Percentiles rank a stretch among this genome's conserved stretches.
phyloP scores from a whole-genome alignment of 2,797 vertebrate species.

The Potorous gilbertii region DNA sequence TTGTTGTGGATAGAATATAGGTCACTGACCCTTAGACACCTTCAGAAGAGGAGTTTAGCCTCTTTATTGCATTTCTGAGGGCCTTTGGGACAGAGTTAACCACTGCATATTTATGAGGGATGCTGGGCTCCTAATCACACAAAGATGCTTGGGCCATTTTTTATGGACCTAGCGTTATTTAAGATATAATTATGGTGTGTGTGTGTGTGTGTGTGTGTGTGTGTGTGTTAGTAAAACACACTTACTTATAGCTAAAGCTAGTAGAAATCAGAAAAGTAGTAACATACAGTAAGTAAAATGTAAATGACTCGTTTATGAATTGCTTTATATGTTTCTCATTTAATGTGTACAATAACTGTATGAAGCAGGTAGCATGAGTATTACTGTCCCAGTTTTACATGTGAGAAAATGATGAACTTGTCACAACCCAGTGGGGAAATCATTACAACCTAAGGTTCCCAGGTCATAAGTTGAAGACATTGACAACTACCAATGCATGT shows the following conservation, averaged over 20 bases:
- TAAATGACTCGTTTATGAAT: not conserved
- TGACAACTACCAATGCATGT: not conserved
- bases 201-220: too few species aligned
- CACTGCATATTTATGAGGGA: not conserved
- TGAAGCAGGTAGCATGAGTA: not conserved
- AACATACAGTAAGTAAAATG: not conserved
- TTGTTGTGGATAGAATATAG: not conserved
- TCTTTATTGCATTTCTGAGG: not conserved
- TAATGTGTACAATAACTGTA: not conserved
- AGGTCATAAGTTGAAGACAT: not conserved
- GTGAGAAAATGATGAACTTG: not conserved
- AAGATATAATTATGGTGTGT: not conserved
- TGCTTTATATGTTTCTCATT: not conserved
- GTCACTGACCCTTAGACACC: not conserved
- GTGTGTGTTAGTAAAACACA: not conserved
- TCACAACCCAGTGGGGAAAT: not conserved
- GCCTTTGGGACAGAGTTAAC: not conserved
- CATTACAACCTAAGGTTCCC: not conserved
- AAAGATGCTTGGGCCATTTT: not conserved
- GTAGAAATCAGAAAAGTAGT: not conserved
- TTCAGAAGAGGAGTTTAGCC: not conserved
- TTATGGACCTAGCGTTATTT: not conserved
- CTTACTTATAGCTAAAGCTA: not conserved
- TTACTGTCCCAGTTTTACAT: not conserved
- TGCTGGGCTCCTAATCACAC: not conserved